Evolutionary conservation across 1,140 invertebrate genomes (phyloP).

Genomic region (Nasonia longicornis): DNA sequence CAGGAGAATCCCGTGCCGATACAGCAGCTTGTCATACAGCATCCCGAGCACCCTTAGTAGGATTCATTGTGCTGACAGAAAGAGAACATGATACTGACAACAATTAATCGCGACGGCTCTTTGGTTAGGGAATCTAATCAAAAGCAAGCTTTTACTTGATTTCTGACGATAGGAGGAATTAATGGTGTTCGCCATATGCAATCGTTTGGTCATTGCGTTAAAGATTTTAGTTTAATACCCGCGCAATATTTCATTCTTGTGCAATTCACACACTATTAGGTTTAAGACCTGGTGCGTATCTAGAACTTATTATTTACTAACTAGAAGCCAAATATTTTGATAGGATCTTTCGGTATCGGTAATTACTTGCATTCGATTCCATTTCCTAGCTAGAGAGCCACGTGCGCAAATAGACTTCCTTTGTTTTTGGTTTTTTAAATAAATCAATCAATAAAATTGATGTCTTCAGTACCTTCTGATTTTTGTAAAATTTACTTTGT

Average conservation of each 20-base stretch:
- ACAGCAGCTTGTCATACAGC: conserved; percentile 68
- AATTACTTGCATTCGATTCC: neutral
- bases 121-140: conserved; percentile 18
- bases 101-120: conserved; percentile 1
- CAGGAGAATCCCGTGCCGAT: conserved; percentile 68
- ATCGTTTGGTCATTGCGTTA: neutral
- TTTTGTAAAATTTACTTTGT: conserved; percentile 35
- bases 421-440: conserved; percentile 11
- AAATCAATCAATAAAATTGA: neutral
- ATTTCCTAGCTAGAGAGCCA: conserved; percentile 18
- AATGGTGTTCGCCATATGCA: neutral
- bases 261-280: neutral
- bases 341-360: neutral
- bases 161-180: neutral
- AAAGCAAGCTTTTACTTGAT: neutral
- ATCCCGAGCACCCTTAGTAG: conserved; percentile 67
- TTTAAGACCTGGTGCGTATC: too few relatives aligned
- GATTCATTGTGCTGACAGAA: conserved; percentile 40
- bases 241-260: neutral
- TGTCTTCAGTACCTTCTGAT: conserved; percentile 20
- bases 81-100: neutral
- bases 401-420: neutral
- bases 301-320: too few relatives aligned
- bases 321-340: neutral
- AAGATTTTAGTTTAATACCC: too few relatives aligned